Base-by-base conservation (phyloP, 2,797 vertebrate species). In the Miichthys miiuy region DNA sequence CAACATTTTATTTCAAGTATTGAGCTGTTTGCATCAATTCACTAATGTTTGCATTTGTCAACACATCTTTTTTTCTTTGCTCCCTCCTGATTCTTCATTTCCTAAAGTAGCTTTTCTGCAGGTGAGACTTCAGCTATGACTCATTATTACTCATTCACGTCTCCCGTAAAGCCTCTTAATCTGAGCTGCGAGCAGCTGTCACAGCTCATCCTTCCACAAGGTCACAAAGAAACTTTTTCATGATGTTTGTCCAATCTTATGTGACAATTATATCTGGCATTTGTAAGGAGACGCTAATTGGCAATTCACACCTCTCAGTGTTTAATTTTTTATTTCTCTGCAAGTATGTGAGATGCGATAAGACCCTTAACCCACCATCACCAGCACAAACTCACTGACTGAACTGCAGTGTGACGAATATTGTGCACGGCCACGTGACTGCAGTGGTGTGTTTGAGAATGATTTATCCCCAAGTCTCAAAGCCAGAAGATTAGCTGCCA, bases 31-130 rank as follows among this genome's bases (percentile, higher is more conserved):
- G 21, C 41, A 52, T 72, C 64, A 44, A 46, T 64, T 71, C 27
- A 17, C 61, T 65, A 34, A 60, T 51, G 23, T 70, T 38, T 30
- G 48, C 76, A 21, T 69, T 55, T 70, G 56, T 52, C 27, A 69
- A 50, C 44, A 23, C 20, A 10, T 68, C 2, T 52, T 54, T 75
- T 75, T 75, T 55, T 54, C 63, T 61, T 13, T 47, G 14, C 60
- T 21, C 6, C 20, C 30, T 20, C 73, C 63, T 56, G 23, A 4
- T 25, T 69, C 38, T 16, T 62, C 5, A 25, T 55, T 72, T 84
- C 52, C 21, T 63, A 60, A 85, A 87, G 74, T 44, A 82, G 84
- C 79, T 82, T 81, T 74, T 66, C 66, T 83, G 42, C 76, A 81
- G 79, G 80, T 85, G 61, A 77, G 47, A 44, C 61, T 82, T 83